These are phyloP conservation scores for Chionomys nivalis DNA, from an alignment of 2,113 vertebrate species.

Conservation along the genomic window DNA sequence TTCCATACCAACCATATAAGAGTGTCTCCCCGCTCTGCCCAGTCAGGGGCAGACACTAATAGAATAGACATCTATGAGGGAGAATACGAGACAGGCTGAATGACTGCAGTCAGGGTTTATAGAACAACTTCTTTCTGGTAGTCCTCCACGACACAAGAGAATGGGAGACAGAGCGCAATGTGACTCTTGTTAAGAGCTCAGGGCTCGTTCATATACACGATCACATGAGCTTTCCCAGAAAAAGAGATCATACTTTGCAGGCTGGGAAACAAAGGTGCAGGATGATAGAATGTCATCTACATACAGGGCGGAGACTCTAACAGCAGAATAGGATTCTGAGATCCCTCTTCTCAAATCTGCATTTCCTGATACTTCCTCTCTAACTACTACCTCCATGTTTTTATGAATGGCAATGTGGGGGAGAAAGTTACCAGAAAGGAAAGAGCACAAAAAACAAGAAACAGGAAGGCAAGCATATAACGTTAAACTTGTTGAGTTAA, in stretches of 20 bases:
- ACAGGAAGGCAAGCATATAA: not conserved
- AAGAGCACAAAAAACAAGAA: not conserved
- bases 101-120: constrained; percentile 59
- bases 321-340: not conserved
- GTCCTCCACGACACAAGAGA: constrained; percentile 32
- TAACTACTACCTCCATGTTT: constrained; percentile 30
- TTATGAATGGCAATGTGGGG: not conserved
- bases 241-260: constrained; percentile 22
- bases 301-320: not conserved
- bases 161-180: constrained; percentile 26
- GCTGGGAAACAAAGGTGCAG: constrained; percentile 40
- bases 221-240: constrained; percentile 17
- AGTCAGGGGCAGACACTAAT: constrained; percentile 49
- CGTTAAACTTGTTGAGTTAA: not conserved
- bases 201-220: not conserved
- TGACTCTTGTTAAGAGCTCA: constrained; percentile 42
- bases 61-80: constrained; percentile 31
- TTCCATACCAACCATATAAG: constrained; percentile 76
- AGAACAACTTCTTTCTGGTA: constrained; percentile 41
- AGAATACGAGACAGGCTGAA: constrained; percentile 33
- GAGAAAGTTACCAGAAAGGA: not conserved
- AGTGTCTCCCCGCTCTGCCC: constrained; percentile 47
- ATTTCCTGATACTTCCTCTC: not conserved
- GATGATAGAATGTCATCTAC: not conserved
- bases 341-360: not conserved